These are phyloP conservation scores for Pseudotriccus pelzelni DNA, from an alignment of 2,797 vertebrate species.

Conservation along the genomic window DNA sequence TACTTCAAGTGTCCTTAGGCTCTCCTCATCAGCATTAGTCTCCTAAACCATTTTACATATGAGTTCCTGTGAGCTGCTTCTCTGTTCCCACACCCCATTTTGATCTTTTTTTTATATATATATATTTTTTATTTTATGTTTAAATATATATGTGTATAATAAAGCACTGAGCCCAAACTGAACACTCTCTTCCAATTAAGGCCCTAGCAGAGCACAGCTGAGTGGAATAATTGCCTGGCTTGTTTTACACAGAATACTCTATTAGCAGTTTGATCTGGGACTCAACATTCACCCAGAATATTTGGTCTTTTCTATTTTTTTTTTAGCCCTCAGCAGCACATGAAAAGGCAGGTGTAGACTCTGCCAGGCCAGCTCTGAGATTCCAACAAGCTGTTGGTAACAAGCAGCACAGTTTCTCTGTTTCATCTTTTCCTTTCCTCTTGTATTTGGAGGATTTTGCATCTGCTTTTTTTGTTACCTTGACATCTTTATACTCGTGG, in stretches of 20 bases:
- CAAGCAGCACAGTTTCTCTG: neutral
- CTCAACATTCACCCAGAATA: neutral
- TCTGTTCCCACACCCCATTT: neutral
- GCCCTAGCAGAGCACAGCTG: slow-evolving; percentile 55
- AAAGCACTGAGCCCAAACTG: slow-evolving; percentile 54
- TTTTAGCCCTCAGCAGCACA: slow-evolving; percentile 21
- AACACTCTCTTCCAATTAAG: slow-evolving; percentile 69
- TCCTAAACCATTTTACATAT: neutral
- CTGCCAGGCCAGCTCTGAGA: neutral
- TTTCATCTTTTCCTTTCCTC: slow-evolving; percentile 58
- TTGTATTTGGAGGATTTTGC: slow-evolving; percentile 58
- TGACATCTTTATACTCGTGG: slow-evolving; percentile 57
- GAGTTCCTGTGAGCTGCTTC: slow-evolving; percentile 38
- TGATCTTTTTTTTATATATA: neutral
- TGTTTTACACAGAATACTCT: slow-evolving; percentile 70
- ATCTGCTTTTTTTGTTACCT: slow-evolving; percentile 56
- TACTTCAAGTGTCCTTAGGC: slow-evolving; percentile 27
- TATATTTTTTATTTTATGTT: neutral
- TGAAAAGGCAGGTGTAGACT: neutral
- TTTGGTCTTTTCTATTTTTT: neutral
- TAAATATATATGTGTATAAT: slow-evolving; percentile 51
- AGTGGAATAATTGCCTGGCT: slow-evolving; percentile 66
- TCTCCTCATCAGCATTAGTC: slow-evolving; percentile 17
- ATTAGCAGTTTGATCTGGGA: slow-evolving; percentile 62
- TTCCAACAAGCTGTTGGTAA: neutral